Evolutionary conservation across 2,888 invertebrate genomes (phyloP), one percentile per base, ranked within the genome.

Genomic region (Geotrupes spiniger): DNA sequence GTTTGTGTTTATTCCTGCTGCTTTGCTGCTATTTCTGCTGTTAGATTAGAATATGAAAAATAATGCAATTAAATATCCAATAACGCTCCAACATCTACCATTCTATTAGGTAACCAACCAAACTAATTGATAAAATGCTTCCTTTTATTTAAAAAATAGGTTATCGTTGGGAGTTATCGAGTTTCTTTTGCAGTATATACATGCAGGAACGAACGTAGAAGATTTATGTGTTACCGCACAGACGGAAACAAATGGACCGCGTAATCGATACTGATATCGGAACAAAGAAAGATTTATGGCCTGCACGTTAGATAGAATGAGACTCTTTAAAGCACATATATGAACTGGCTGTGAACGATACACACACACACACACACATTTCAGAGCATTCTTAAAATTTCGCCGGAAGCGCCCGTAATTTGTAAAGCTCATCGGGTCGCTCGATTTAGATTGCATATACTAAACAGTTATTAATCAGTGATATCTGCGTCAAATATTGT

Each of bases 231-330:
- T 68, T 68, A 61, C 63, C 64, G 68, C 68, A 64, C 63, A 62
- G 66, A 62, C 64, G 62, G 63, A 62, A 69, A 72, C 66, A 68
- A 72, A 72, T 70, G 70, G 70, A 61, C 65, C 70, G 66, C 66
- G 64, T 71, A 72, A 72, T 72, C 72, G 71, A 71, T 72, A 71
- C 68, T 69, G 71, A 70, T 70, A 69, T 64, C 63, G 59, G 59
- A 63, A 65, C 63, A 63, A 59, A 59, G 59, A 58, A 57, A 68
- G 68, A 69, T 69, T 68, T 68, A 69, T 67, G 52, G 58, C 60
- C 36, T 48, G 58, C 63, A 62, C 63, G 62, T 63, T 62, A 62
- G 52, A 50, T 49, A 48, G 47, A 54, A 10, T 12, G 33, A 33
- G 33, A 29, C 33, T 33, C 21, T 33, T 12, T 15, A 15, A 15